Percentiles rank a stretch among this genome's conserved stretches.
Conservation (phyloP, 1,140 invertebrate species). For the Eufriesea mexicana region DNA sequence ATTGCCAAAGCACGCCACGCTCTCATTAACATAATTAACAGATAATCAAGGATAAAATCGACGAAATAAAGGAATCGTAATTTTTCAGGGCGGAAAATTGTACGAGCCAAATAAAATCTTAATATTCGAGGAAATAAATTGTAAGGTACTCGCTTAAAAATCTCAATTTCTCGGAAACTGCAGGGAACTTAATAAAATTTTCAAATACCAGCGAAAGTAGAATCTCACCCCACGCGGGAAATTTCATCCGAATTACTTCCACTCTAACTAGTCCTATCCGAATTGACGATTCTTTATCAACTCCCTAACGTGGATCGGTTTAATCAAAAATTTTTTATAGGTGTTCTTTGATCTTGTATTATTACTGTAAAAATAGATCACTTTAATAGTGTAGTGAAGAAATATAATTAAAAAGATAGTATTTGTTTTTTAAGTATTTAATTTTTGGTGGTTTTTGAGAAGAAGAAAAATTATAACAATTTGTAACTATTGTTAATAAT, state of each 20-base stretch:
- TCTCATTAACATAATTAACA: no score
- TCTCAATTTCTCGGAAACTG: slow-evolving; percentile 1
- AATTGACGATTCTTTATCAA: not conserved
- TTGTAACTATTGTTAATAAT: no score
- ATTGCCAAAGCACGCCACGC: no score
- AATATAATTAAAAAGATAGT: no score
- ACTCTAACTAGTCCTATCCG: not conserved
- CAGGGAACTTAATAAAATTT: slow-evolving; percentile 30
- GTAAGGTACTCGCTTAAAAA: not conserved
- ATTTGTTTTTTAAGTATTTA: no score
- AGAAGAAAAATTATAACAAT: no score
- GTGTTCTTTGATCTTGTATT: not conserved
- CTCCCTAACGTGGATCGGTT: not conserved
- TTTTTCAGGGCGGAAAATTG: not conserved
- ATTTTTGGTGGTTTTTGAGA: no score
- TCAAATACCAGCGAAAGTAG: slow-evolving; percentile 12
- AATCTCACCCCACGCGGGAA: not conserved
- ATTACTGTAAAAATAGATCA: not conserved
- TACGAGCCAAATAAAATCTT: not conserved
- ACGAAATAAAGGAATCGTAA: not conserved
- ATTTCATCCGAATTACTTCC: slow-evolving; percentile 4
- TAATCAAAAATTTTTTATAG: not conserved
- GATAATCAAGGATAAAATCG: not conserved
- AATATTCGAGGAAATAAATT: slow-evolving; percentile 18
- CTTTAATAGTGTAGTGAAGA: no score